These are phyloP conservation scores for Ceratoteleas bidentatus DNA, from an alignment of 1,140 invertebrate genomes.

Conservation along the genomic window DNA sequence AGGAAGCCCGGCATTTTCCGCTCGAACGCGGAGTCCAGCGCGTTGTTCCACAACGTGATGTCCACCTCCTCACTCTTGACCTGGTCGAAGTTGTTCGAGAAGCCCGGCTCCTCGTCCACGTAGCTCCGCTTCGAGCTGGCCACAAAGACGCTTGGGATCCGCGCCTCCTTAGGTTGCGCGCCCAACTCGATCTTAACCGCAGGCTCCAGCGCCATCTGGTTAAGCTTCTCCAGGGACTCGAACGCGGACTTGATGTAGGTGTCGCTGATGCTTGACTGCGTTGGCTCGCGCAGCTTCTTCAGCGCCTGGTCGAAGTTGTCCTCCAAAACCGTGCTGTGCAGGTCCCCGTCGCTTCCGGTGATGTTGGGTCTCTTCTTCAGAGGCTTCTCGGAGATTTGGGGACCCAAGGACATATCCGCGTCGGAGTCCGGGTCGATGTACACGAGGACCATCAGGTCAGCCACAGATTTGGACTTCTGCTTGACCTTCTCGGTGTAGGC, in stretches of 20 bases:
- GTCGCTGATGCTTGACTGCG: conserved; percentile 35
- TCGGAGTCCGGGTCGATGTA: conserved; percentile 87
- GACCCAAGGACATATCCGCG: conserved; percentile 81
- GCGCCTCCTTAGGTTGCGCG: conserved; percentile 62
- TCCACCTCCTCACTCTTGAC: conserved; percentile 63
- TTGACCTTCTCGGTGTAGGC: conserved; percentile 87
- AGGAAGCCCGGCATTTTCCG: conserved; percentile 71
- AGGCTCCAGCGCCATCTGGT: conserved; percentile 31
- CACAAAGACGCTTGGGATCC: conserved; percentile 60
- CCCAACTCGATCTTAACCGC: conserved; percentile 61
- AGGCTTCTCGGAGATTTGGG: conserved; percentile 70
- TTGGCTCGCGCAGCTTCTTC: conserved; percentile 79
- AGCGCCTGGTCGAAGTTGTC: conserved; percentile 83
- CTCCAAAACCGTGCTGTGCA: conserved; percentile 79
- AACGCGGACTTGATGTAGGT: conserved; percentile 38
- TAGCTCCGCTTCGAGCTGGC: conserved; percentile 25
- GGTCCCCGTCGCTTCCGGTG: conserved; percentile 83
- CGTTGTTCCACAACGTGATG: conserved; percentile 75
- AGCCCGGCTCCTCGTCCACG: conserved; percentile 32
- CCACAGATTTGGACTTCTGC: conserved; percentile 87
- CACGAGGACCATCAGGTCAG: conserved; percentile 88
- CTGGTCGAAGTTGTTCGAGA: conserved; percentile 66
- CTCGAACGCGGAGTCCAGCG: conserved; percentile 71
- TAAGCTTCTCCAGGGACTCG: conserved; percentile 44
- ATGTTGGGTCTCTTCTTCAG: conserved; percentile 71